phyloP scores from a whole-genome alignment of 2,888 invertebrate genomes.

The Hyles lineata region DNA sequence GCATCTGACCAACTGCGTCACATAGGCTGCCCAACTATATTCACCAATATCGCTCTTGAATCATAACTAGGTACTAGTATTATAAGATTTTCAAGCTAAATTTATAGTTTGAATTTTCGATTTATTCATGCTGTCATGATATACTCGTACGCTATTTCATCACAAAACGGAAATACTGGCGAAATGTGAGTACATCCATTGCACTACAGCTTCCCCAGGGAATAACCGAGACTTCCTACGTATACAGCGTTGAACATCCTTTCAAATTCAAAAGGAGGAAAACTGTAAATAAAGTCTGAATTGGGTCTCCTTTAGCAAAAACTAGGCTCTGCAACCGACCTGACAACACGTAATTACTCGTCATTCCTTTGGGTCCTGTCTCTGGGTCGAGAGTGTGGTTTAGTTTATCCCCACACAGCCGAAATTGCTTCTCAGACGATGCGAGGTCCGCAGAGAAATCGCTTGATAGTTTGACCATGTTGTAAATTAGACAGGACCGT shows the following conservation, averaged over 20 bases:
- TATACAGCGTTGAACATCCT: not conserved
- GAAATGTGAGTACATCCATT: not conserved
- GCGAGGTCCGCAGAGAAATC: not conserved
- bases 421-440: not conserved
- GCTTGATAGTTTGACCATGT: conserved; percentile 3
- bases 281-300: conserved; percentile 8
- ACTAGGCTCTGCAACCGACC: not conserved
- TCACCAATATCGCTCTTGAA: too few species aligned
- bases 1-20: too few species aligned
- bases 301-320: not conserved
- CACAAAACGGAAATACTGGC: not conserved
- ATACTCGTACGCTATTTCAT: not conserved
- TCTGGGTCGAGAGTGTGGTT: not conserved
- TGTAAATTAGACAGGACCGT: too few species aligned
- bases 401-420: not conserved
- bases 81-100: not conserved
- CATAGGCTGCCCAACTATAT: too few species aligned
- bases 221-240: not conserved
- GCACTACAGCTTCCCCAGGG: not conserved
- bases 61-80: too few species aligned
- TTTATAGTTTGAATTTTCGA: not conserved
- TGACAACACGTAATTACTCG: not conserved
- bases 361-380: not conserved
- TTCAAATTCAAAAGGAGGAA: conserved; percentile 2
- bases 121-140: not conserved